Base-by-base conservation (phyloP, 2,888 invertebrate genomes). In the Ptilodon capucinus region DNA sequence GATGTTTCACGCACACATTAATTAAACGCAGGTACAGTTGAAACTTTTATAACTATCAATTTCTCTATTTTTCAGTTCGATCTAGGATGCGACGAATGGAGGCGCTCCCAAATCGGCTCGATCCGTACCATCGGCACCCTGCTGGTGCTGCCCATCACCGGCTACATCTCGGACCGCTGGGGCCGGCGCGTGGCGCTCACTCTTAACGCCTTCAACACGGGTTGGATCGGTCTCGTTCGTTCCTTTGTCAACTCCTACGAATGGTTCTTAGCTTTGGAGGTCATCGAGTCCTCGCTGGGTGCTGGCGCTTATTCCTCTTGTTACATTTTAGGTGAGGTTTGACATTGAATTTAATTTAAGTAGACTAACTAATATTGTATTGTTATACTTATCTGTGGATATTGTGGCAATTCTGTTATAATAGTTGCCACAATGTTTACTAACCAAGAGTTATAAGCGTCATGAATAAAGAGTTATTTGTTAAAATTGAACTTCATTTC, bases 81-180 rank as follows among this genome's bases (percentile, higher is more conserved):
- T 48, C 72, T 95, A 50, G 93, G 92, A 0, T 95, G 95, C 61
- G 92, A 93, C 40, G 91, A 89, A 90, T 96, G 95, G 95, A 94
- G 93, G 55, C 86, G 96, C 23, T 93, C 95, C 0, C 84, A 95
- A 63, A 94, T 95, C 39, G 96, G 96, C 0, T 95, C 95, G 7
- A 91, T 95, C 43, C 94, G 95, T 49, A 95, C 94, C 41, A 81
- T 94, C 54, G 95, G 95, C 18, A 95, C 94, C 39, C 92, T 95
- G 54, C 83, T 95, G 51, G 95, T 94, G 19, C 88, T 95, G 49
- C 94, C 95, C 14, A 86, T 95, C 50, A 93, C 95, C 0, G 96
- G 96, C 28, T 92, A 92, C 63, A 84, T 95, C 54, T 95, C 96
- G 0, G 96, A 96, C 84, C 94, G 93, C 92, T 95, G 92, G 87